Percentiles rank a stretch among this genome's conserved stretches.
Conservation (phyloP, 2,888 invertebrate genomes). For the Odontomyia ornata region DNA sequence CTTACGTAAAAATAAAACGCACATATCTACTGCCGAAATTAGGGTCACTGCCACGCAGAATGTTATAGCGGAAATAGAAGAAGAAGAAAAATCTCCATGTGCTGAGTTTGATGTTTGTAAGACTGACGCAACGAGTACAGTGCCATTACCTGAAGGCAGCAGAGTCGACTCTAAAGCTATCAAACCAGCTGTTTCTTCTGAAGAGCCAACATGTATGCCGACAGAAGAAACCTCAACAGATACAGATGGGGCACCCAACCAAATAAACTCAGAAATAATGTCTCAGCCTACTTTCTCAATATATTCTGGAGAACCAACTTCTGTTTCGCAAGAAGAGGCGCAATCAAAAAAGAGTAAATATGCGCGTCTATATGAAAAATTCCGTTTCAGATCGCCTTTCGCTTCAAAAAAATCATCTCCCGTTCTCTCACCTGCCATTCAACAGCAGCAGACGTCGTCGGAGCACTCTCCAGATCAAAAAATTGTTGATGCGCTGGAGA, state of each 20-base stretch:
- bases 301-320: too few species aligned
- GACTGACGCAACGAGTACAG: not conserved
- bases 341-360: slow-evolving; percentile 53
- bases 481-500: slow-evolving; percentile 59
- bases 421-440: not conserved
- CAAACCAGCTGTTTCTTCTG: too few species aligned
- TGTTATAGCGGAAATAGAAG: slow-evolving; percentile 49
- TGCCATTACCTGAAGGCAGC: slow-evolving; percentile 5
- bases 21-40: slow-evolving; percentile 40
- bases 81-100: slow-evolving; percentile 45
- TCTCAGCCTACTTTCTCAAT: not conserved
- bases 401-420: slow-evolving; percentile 44
- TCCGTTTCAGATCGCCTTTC: slow-evolving; percentile 57
- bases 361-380: slow-evolving; percentile 60
- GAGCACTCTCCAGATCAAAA: slow-evolving; percentile 56
- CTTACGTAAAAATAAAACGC: slow-evolving; percentile 55
- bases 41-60: not conserved
- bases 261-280: not conserved
- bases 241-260: not conserved
- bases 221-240: too few species aligned
- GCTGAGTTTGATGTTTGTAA: not conserved
- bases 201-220: too few species aligned
- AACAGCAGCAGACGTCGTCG: not conserved
- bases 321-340: slow-evolving; percentile 48
- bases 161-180: too few species aligned